These are phyloP conservation scores for Crocallis elinguaria DNA, from an alignment of 2,888 invertebrate species.

Conservation along the genomic window DNA sequence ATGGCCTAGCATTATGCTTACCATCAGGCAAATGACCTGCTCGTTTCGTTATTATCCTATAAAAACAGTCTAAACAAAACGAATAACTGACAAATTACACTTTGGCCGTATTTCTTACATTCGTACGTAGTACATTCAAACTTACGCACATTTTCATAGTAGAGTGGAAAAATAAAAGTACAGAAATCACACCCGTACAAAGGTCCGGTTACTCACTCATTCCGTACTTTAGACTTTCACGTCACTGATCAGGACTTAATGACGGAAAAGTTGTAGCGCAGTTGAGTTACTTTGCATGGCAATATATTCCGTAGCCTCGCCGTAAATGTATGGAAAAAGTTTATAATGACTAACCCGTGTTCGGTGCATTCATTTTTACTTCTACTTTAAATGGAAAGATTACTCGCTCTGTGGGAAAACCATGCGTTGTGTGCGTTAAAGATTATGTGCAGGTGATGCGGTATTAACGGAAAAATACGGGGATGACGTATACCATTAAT, in stretches of 20 bases:
- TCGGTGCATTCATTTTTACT: constrained; percentile 14
- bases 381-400: constrained; percentile 15
- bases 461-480: not conserved
- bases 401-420: constrained; percentile 3
- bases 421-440: not conserved
- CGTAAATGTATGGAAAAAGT: constrained; percentile 12
- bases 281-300: not conserved
- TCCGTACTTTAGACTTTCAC: not conserved
- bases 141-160: too few relatives aligned
- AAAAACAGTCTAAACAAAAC: too few relatives aligned
- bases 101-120: too few relatives aligned
- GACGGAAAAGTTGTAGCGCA: constrained; percentile 7
- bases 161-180: not conserved
- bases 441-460: not conserved
- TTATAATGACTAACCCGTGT: constrained; percentile 7
- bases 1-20: too few relatives aligned
- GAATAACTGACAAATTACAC: too few relatives aligned
- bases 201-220: not conserved
- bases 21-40: too few relatives aligned
- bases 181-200: not conserved
- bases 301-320: constrained; percentile 14
- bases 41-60: too few relatives aligned
- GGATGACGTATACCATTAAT: too few relatives aligned
- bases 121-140: too few relatives aligned
- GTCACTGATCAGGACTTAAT: constrained; percentile 11